Evolutionary conservation across 2,888 invertebrate species (phyloP).

Genomic region (Colletes collaris): DNA sequence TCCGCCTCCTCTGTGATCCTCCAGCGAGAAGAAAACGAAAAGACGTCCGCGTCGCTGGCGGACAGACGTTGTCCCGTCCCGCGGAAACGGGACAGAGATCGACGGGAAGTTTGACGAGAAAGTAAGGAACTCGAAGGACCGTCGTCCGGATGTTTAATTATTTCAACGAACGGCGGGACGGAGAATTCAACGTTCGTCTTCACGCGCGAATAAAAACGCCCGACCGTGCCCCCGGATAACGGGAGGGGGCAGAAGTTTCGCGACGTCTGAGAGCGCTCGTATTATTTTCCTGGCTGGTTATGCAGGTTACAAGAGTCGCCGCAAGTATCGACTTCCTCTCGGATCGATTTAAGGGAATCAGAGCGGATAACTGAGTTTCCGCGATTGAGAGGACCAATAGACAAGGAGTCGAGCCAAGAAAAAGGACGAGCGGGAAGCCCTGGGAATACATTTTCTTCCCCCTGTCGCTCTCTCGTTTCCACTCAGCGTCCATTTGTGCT

Average conservation of each 20-base stretch:
- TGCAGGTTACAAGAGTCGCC: constrained; percentile 44
- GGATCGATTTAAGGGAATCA: constrained; percentile 56
- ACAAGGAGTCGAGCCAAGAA: constrained; percentile 50
- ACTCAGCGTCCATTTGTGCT: constrained; percentile 46
- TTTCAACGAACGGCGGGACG: neutral
- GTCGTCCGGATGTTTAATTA: constrained; percentile 44
- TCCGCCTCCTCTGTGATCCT: neutral
- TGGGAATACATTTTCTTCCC: constrained; percentile 50
- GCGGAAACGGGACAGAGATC: neutral
- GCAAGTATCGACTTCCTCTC: constrained; percentile 51
- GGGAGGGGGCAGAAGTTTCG: constrained; percentile 12
- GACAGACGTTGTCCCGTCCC: neutral
- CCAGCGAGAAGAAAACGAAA: neutral
- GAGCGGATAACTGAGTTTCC: constrained; percentile 53
- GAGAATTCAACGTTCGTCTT: constrained; percentile 2
- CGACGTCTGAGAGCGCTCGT: neutral
- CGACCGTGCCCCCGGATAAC: neutral
- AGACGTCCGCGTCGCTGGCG: neutral
- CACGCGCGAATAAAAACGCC: constrained; percentile 26
- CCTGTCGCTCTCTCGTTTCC: constrained; percentile 13
- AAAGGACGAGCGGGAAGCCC: constrained; percentile 25
- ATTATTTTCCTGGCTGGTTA: constrained; percentile 54
- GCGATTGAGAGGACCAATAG: constrained; percentile 48
- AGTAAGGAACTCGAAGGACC: constrained; percentile 1
- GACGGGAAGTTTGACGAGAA: constrained; percentile 10